Evolutionary conservation across 1,140 invertebrate genomes (phyloP).

Genomic region (Cryptotermes secundus): DNA sequence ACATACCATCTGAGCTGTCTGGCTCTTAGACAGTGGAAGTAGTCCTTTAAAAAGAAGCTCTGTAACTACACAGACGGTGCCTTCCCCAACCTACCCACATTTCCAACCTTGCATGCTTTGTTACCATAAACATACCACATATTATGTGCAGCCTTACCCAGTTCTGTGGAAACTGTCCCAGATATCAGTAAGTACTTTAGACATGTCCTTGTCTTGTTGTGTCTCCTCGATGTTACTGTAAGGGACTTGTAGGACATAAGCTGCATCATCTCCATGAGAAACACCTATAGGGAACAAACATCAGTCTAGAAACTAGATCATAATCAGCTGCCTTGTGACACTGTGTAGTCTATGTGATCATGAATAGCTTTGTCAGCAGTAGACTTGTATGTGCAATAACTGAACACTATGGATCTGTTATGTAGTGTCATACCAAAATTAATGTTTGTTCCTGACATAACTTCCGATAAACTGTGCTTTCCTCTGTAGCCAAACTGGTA

Average conservation of each 20-base stretch:
- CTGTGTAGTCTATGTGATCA: too few relatives aligned
- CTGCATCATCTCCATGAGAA: slow-evolving; percentile 59
- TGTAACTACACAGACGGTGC: too few relatives aligned
- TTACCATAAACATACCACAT: not conserved
- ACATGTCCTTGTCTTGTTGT: slow-evolving; percentile 52
- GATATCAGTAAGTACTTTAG: slow-evolving; percentile 53
- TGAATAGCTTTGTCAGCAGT: too few relatives aligned
- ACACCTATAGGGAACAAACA: slow-evolving; percentile 50
- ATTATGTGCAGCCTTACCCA: slow-evolving; percentile 48
- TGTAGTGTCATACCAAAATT: slow-evolving; percentile 52
- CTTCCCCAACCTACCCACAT: too few relatives aligned
- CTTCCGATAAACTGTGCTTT: slow-evolving; percentile 47
- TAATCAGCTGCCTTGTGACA: too few relatives aligned
- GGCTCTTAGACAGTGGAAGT: too few relatives aligned
- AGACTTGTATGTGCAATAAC: not conserved
- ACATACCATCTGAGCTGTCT: too few relatives aligned
- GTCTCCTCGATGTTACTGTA: slow-evolving; percentile 44
- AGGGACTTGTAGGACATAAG: slow-evolving; percentile 46
- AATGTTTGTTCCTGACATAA: slow-evolving; percentile 47
- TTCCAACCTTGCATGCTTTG: too few relatives aligned
- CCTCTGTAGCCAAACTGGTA: slow-evolving; percentile 40
- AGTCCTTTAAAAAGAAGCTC: too few relatives aligned
- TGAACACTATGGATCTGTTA: too few relatives aligned
- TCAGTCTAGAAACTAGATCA: too few relatives aligned
- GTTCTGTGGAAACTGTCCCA: slow-evolving; percentile 55